Conservation (phyloP, 2,113 vertebrate species). For the Cheilinus undulatus region DNA sequence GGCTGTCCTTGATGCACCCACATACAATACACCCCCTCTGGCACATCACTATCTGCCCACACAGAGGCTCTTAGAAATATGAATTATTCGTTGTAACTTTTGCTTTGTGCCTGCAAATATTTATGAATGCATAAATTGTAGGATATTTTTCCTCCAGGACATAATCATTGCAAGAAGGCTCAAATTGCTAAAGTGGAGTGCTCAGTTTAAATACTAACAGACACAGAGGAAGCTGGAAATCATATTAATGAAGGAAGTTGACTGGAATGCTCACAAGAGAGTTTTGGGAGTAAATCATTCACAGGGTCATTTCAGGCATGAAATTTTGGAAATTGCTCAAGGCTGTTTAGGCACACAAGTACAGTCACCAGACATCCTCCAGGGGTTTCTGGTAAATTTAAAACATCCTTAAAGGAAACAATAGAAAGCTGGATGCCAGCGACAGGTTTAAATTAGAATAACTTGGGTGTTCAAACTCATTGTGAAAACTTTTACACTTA, state of each 20-base stretch:
- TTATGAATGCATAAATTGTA: background rate
- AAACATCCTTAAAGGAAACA: constrained; percentile 54
- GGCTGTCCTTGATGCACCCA: constrained; percentile 26
- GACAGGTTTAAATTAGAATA: constrained; percentile 40
- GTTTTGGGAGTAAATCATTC: constrained; percentile 35
- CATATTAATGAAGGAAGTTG: constrained; percentile 25
- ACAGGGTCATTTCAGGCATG: constrained; percentile 43
- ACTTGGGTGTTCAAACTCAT: constrained; percentile 3
- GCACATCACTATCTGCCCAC: background rate
- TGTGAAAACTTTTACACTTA: background rate
- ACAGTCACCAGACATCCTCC: constrained; percentile 38
- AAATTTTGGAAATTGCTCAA: constrained; percentile 17
- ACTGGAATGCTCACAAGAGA: constrained; percentile 40
- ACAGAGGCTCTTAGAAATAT: background rate
- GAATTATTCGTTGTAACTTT: background rate
- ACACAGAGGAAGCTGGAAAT: constrained; percentile 18
- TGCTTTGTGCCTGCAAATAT: background rate
- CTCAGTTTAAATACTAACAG: constrained; percentile 40
- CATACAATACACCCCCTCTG: background rate
- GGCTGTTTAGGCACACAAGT: constrained; percentile 27
- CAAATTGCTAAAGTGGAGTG: constrained; percentile 5
- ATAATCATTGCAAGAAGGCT: constrained; percentile 18
- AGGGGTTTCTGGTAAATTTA: constrained; percentile 46
- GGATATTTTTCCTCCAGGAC: constrained; percentile 2
- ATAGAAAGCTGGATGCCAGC: constrained; percentile 35